phyloP scores from a whole-genome alignment of 2,888 invertebrate genomes.

The Formica aserva region DNA sequence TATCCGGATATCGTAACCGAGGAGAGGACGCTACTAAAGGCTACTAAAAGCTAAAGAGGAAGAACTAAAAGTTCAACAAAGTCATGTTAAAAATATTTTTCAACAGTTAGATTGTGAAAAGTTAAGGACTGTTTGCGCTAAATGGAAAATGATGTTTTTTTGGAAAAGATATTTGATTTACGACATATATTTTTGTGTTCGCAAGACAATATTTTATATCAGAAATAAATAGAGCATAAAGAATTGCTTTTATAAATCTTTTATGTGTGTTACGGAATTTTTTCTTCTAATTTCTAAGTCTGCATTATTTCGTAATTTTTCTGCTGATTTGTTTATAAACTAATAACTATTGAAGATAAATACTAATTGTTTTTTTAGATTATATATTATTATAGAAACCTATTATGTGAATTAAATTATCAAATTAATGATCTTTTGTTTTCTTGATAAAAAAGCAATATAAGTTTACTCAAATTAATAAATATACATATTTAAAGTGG shows the following conservation, averaged over 20 bases:
- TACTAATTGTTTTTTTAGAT: background rate
- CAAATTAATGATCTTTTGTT: background rate
- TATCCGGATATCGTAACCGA: background rate
- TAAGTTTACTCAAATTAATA: background rate
- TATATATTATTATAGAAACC: background rate
- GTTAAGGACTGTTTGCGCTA: background rate
- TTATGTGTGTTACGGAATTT: background rate
- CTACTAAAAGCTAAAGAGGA: too few species aligned
- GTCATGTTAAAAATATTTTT: background rate
- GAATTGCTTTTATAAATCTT: background rate
- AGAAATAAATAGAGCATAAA: background rate
- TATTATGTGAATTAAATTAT: background rate
- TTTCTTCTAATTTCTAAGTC: background rate
- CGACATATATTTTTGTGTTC: background rate
- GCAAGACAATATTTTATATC: background rate
- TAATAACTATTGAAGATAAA: background rate
- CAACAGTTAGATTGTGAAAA: slow-evolving; percentile 6
- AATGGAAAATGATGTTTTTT: background rate
- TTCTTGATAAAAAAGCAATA: background rate
- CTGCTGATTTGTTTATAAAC: background rate
- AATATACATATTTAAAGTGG: background rate
- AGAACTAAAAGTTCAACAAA: background rate
- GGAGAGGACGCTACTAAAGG: too few species aligned
- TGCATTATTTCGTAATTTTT: background rate
- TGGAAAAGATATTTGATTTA: background rate